Evolutionary conservation across 2,888 invertebrate species (phyloP), one percentile per base, ranked within the genome.

Genomic region (Ctena decussata): DNA sequence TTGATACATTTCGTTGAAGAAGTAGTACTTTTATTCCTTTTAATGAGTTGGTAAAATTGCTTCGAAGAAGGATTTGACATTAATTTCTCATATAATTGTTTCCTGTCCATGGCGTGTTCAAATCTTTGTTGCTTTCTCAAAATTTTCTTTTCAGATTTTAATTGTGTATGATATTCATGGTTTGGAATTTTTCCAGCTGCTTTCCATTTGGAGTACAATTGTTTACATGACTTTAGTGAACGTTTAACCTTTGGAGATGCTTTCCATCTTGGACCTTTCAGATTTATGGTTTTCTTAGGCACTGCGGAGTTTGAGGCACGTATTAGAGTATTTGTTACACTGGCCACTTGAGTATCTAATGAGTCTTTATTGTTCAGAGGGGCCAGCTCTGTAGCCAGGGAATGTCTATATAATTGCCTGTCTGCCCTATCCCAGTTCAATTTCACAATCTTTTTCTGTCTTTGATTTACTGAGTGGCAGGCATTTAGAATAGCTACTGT

Each of bases 41-140:
- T 53, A 53, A 53, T 53, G 6, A 53, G 53, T 53, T 53, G 53
- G 21, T 53, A 53, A 53, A 53, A 53, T 60, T n/a, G 53, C 21
- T 53, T 53, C 21, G 53, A 53, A n/a, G 53, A 18, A n/a, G 53
- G 53, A 18, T 53, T 76, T 27, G 57, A 27, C 75, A 76, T 76
- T n/a, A 76, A 49, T 24, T 60, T 6, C n/a, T 76, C 49, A 27
- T 76, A 60, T 18, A 60, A 12, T 12, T 32, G n/a, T 32, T 30
- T 57, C 37, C 57, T 49, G n/a, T 75, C 74, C 21, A 53, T 35
- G 0, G 39, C 57, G 2, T 75, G 32, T 75, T 75, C 74, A 53
- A 18, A 53, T 5, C 53, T 8, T n/a, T 53, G 53, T 53, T 53
- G 18, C 5, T 21, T 53, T 53, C 53, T 53, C 18, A 53, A n/a